Evolutionary conservation across 2,888 invertebrate genomes (phyloP), one percentile per base, ranked within the genome.

Genomic region (Meandrusa payeni): DNA sequence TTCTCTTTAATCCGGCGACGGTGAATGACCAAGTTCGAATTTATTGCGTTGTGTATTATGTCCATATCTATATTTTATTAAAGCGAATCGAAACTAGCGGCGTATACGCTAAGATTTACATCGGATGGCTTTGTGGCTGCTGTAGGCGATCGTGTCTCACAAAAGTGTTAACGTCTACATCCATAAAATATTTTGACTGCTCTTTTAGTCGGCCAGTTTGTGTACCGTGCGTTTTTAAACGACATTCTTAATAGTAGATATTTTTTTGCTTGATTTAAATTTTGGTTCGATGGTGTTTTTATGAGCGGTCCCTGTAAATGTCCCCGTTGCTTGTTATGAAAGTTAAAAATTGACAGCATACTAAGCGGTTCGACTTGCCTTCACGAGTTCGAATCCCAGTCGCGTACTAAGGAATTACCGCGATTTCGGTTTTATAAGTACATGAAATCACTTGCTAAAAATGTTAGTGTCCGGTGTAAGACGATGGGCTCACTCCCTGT

Each of bases 181-280:
- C 72, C 75, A 76, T 86, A 85, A 85, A 87, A 87, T 87, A 86
- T 87, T 86, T 86, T 83, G 86, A 86, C 81, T 78, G 69, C 80
- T 81, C 70, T 69, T 69, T 82, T 75, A 77, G 70, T 69, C 54
- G 64, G 69, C 70, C 68, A 57, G 50, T 57, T 49, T 49, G 26
- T 33, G 23, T 27, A 24, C 6, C 13, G 17, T 22, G 5, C 15
- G 36, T 48, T 48, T 50, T 46, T 33, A 6, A 31, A 6, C 2
- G 19, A 12, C 11, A 26, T 7, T 5, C 10, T 9, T 24, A 3
- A 24, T 24, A 15, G 7, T 24, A n/a, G n/a, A n/a, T 24, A 24
- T 24, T 24, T 24, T n/a, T 24, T 9, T 17, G 15, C 10, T 10
- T 11, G 2, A 6, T 10, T 20, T 20, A 32, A 20, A 9, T 17